Base-by-base conservation (phyloP, 2,113 vertebrate species). In the Bucco capensis region DNA sequence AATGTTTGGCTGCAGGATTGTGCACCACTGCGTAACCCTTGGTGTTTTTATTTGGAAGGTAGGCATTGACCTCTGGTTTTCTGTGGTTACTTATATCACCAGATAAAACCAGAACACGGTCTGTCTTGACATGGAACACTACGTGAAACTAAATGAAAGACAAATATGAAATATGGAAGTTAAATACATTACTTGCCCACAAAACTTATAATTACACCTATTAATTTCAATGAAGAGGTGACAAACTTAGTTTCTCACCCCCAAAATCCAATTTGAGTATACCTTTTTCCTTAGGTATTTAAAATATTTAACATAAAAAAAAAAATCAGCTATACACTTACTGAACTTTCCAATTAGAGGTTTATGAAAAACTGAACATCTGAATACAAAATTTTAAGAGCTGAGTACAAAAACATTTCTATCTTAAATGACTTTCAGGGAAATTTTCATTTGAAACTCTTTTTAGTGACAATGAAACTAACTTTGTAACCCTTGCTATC, bases 1-100 rank as follows among this genome's bases (percentile, higher is more conserved):
- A 28, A 3, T 15, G n/a, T 22, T 25, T 28, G 50, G 11, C 40
- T n/a, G 61, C 16, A 74, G 76, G 8, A 60, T 28, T 67, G 31
- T 17, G 19, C 56, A 50, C 13, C 1, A 0, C 5, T n/a, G n/a
- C n/a, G 33, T 16, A 51, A 13, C 8, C 11, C 31, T 13, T 38
- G 12, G n/a, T 27, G 25, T 13, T 44, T 8, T 40, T 8, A 54
- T 50, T 69, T 49, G 64, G 22, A 78, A 83, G 30, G 19, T 19
- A 47, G 24, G 14, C 4, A 8, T 15, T 35, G 19, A 22, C 23
- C 23, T 58, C 50, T 58, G 44, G 6, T 44, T 57, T 15, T 58
- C 54, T 62, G 31, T 12, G 24, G 24, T 31, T 53, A 47, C 21
- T 74, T 54, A n/a, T 25, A 19, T 28, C 22, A 47, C 10, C 67